Evolutionary conservation across 2,888 invertebrate species (phyloP).

Genomic region (Augochlorella aurata): DNA sequence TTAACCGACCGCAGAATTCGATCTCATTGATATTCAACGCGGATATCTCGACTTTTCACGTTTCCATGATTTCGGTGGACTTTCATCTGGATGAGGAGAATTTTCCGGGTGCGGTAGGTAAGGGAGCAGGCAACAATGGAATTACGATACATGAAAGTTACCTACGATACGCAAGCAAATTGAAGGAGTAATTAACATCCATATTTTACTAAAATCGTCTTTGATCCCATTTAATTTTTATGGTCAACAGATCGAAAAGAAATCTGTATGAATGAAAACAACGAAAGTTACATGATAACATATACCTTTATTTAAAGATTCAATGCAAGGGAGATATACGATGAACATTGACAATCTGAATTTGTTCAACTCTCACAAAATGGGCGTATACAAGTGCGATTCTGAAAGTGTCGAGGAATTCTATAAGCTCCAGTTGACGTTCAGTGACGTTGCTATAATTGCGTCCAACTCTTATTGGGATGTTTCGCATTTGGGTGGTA

Average conservation of each 20-base stretch:
- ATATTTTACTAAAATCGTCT: too few species aligned
- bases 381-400: slow-evolving; percentile 47
- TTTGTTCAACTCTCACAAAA: slow-evolving; percentile 15
- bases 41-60: rapidly evolving
- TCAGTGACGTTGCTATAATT: slow-evolving; percentile 63
- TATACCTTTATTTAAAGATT: background rate
- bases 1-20: background rate
- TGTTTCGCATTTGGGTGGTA: slow-evolving; percentile 56
- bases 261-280: background rate
- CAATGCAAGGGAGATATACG: background rate
- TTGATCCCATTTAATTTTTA: too few species aligned
- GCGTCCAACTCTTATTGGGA: slow-evolving; percentile 61
- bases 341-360: background rate
- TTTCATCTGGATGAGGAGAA: background rate
- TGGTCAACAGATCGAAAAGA: background rate
- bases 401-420: slow-evolving; percentile 34
- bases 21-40: background rate
- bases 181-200: too few species aligned
- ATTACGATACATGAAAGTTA: too few species aligned
- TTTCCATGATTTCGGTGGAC: background rate
- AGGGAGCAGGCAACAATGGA: background rate
- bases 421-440: slow-evolving; percentile 37
- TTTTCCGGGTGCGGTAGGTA: background rate
- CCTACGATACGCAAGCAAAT: too few species aligned
- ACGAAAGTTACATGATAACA: background rate